phyloP scores from a whole-genome alignment of 37 sponge, comb jelly and placozoan species.

The Ephydatia muelleri region DNA sequence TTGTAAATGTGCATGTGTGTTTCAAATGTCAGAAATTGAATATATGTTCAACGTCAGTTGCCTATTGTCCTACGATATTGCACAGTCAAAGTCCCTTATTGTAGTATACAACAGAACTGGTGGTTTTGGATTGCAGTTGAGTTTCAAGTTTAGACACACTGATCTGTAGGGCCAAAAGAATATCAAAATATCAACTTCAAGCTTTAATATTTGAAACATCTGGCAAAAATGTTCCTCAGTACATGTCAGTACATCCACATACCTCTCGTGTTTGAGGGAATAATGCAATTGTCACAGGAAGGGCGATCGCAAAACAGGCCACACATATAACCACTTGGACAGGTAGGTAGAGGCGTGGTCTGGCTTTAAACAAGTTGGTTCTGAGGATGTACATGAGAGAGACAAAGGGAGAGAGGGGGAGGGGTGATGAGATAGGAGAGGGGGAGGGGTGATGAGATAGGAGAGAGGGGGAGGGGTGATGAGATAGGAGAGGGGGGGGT shows the following conservation, averaged over 20 bases:
- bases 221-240: neutral
- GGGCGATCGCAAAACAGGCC: slow-evolving; percentile 65
- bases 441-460: neutral
- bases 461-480: neutral
- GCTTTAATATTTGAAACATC: neutral
- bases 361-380: slow-evolving; percentile 36
- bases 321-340: slow-evolving; percentile 58
- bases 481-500: too few relatives aligned
- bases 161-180: slow-evolving; percentile 24
- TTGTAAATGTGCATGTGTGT: too few relatives aligned
- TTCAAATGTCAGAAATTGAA: too few relatives aligned
- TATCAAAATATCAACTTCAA: neutral
- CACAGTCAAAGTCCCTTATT: slow-evolving; percentile 80
- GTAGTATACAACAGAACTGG: slow-evolving; percentile 54
- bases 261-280: slow-evolving; percentile 83
- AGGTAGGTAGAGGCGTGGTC: slow-evolving; percentile 65
- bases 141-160: slow-evolving; percentile 40
- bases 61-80: too few relatives aligned
- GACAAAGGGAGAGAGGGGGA: neutral
- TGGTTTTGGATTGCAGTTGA: slow-evolving; percentile 33
- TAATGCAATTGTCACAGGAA: slow-evolving; percentile 79
- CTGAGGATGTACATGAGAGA: slow-evolving; percentile 13
- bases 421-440: neutral
- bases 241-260: neutral
- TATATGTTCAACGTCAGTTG: too few relatives aligned